Evolutionary conservation across 1,140 invertebrate species (phyloP), one percentile per base, ranked within the genome.

Genomic region (Scaptodrosophila lebanonensis): DNA sequence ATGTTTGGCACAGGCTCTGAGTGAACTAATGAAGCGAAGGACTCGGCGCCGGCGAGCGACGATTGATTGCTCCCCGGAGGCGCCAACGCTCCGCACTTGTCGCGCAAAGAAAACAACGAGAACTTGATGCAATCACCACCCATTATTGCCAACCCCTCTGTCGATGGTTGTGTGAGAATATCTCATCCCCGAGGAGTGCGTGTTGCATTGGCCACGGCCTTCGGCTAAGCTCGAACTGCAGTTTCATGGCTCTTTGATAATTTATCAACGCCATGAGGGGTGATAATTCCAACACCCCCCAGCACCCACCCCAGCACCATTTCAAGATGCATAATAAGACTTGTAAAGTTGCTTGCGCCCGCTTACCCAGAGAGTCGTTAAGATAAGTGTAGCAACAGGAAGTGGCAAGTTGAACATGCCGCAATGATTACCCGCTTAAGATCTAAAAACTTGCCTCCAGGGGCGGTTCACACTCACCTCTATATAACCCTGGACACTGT

Each of bases 401-500:
- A 75, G 73, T 65, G 73, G 79, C 75, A 79, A 79, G 73, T 79
- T 49, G 63, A 82, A 82, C 68, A 68, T 67, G 52, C 75, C 70
- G 45, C 70, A 73, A 73, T 73, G 59, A 73, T 73, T 73, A 72
- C 70, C 75, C 45, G 75, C 75, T 73, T 54, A 54, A 68, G 75
- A 77, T 77, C 65, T 40, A 52, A 36, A 33, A 53, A 58, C 59
- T 38, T 16, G 17, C 30, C 25, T 11, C n/a, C 29, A 50, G 32
- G 36, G 56, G 57, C 11, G 22, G 22, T 8, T 18, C 11, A 11
- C 32, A 71, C 85, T 87, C 47, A 87, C 86, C 84, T 87, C 86
- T 59, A 86, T 85, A 45, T 86, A 86, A 25, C 83, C 83, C 58
- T 87, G 84, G 32, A 87, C 76, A 48, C 83, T 87, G 49, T 87